These are phyloP conservation scores for Folsomia manolachei DNA, from an alignment of 2,888 invertebrate genomes.

Conservation along the genomic window DNA sequence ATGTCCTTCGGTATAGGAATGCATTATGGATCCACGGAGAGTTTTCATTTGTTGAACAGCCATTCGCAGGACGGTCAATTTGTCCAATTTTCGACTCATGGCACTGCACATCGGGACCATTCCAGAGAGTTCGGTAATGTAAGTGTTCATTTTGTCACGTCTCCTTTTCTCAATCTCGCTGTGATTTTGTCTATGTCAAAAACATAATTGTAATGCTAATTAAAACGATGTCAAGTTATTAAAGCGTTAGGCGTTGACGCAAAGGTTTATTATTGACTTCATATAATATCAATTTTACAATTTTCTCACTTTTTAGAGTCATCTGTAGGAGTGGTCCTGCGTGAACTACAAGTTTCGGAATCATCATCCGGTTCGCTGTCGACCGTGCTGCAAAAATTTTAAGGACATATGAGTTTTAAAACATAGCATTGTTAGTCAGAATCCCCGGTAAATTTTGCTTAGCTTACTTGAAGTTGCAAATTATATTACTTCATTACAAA, in stretches of 20 bases:
- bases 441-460: too few relatives aligned
- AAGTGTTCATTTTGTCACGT: slow-evolving; percentile 94
- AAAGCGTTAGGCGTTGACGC: background rate
- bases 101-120: slow-evolving; percentile 94
- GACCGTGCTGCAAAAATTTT: slow-evolving; percentile 17
- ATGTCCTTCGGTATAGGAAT: slow-evolving; percentile 71
- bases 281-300: too few relatives aligned
- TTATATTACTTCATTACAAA: too few relatives aligned
- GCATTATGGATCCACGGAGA: slow-evolving; percentile 64
- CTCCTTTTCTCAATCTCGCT: slow-evolving; percentile 93
- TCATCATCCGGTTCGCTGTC: slow-evolving; percentile 44
- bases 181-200: slow-evolving; percentile 76
- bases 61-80: slow-evolving; percentile 83
- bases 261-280: too few relatives aligned
- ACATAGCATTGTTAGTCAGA: too few relatives aligned
- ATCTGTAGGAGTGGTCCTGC: slow-evolving; percentile 44
- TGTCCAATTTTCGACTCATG: slow-evolving; percentile 89
- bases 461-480: too few relatives aligned
- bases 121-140: slow-evolving; percentile 81
- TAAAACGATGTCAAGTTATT: too few relatives aligned
- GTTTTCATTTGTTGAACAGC: slow-evolving; percentile 88
- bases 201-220: too few relatives aligned
- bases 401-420: too few relatives aligned
- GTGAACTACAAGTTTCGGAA: slow-evolving; percentile 46
- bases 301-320: slow-evolving; percentile 46